Conservation (phyloP, 2,888 invertebrate species). For the Teleiodes luculella region DNA sequence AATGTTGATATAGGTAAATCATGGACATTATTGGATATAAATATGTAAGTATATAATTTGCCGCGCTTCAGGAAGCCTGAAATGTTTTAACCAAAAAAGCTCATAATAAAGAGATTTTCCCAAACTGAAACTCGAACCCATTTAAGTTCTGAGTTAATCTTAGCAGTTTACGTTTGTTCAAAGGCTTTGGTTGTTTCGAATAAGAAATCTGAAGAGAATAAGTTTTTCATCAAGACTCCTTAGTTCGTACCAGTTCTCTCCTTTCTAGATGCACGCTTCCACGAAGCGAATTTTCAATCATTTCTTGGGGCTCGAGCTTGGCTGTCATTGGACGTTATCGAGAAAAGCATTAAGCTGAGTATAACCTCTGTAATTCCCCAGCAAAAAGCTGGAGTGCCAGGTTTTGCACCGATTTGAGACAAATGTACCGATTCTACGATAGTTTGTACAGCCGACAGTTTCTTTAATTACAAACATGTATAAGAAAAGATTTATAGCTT, state of each 20-base stretch:
- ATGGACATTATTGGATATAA: too few species aligned
- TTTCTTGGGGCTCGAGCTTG: conserved; percentile 44
- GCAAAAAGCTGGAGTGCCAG: conserved; percentile 21
- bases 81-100: too few species aligned
- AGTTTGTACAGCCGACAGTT: not conserved
- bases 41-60: too few species aligned
- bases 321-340: conserved; percentile 57
- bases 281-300: conserved; percentile 67
- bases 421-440: not conserved
- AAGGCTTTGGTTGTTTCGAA: too few species aligned
- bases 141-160: too few species aligned
- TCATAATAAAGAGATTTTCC: too few species aligned
- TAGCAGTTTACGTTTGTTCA: too few species aligned
- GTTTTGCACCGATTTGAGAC: not conserved
- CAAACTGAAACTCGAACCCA: too few species aligned
- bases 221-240: not conserved
- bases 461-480: conserved; percentile 1
- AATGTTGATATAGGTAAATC: too few species aligned
- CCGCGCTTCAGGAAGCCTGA: too few species aligned
- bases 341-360: conserved; percentile 38
- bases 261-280: conserved; percentile 64
- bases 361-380: conserved; percentile 31
- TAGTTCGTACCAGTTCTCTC: conserved; percentile 18
- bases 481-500: conserved; percentile 7
- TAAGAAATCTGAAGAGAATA: too few species aligned